A percentile compares a stretch with the other conserved stretches of the same genome.
Evolutionary conservation across 2,113 vertebrate species (phyloP).

Genomic region (Uropsilus gracilis): DNA sequence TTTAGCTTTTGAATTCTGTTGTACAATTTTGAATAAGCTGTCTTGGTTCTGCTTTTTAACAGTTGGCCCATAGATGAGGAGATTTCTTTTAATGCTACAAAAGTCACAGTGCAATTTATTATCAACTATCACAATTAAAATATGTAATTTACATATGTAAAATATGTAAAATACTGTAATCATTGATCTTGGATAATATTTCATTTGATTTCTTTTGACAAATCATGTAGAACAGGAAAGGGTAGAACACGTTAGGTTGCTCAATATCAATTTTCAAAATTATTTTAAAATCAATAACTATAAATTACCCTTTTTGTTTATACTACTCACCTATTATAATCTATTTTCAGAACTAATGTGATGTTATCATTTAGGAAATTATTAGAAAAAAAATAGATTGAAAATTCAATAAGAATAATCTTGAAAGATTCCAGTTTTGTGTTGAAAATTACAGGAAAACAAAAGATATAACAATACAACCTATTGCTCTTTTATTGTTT

Average conservation of each 20-base stretch:
- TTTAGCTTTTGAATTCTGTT: not conserved
- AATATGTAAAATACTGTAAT: not conserved
- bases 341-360: not conserved
- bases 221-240: not conserved
- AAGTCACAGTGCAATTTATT: not conserved
- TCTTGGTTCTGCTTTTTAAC: not conserved
- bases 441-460: not conserved
- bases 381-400: not conserved
- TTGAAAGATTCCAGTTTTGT: not conserved
- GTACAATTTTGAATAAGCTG: not conserved
- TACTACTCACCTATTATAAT: not conserved
- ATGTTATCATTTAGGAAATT: not conserved
- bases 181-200: not conserved
- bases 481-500: not conserved
- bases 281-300: not conserved
- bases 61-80: not conserved
- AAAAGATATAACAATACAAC: not conserved
- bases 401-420: not conserved
- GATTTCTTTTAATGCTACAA: not conserved
- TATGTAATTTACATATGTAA: too few species aligned
- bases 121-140: slow-evolving; percentile 19
- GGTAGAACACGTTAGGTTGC: not conserved
- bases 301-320: not conserved
- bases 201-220: not conserved
- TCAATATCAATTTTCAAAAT: not conserved